Base-by-base conservation (phyloP, 2,113 vertebrate genomes). In the Phoenicopterus ruber region DNA sequence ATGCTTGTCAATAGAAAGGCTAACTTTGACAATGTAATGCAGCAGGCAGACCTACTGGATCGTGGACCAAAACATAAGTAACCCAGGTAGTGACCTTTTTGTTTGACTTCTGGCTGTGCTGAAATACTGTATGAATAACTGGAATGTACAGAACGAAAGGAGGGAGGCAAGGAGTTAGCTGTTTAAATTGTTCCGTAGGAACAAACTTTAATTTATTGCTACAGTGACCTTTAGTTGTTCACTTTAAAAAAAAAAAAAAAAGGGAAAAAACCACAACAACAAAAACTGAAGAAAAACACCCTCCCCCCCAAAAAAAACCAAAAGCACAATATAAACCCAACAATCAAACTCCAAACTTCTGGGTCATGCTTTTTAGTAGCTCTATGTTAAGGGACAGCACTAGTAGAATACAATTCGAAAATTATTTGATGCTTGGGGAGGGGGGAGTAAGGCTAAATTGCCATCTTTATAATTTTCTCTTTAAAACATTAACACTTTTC, bases 11-110 rank as follows among this genome's bases (percentile, higher is more conserved):
- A 98, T 98, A 97, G 93, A 97, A 98, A 94, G 96, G 92, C 97
- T 97, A 31, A 95, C 90, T 95, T 97, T 98, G 98, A 98, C 98
- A 98, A 98, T 94, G 96, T 96, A 98, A 97, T 97, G 97, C 96
- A 97, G 97, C 94, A 73, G 93, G 94, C 84, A 98, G 96, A 96
- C 66, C 80, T 82, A 69, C 87, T 93, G 87, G 38, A 95, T 88
- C 76, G 96, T 90, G 82, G 80, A 97, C 94, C 83, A 96, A 88
- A 94, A 93, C 87, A 96, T 67, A 96, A 97, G 93, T 62, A 96
- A 95, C 92, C 82, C 67, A 72, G 72, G 63, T 65, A 95, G 86
- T 86, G 80, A 97, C 92, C 97, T 90, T 95, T 95, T 59, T 86
- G 65, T 90, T 88, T 94, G 90, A 85, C 90, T 96, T 94, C 76